Evolutionary conservation across 2,797 vertebrate species (phyloP).

Genomic region (Sphenodon punctatus): DNA sequence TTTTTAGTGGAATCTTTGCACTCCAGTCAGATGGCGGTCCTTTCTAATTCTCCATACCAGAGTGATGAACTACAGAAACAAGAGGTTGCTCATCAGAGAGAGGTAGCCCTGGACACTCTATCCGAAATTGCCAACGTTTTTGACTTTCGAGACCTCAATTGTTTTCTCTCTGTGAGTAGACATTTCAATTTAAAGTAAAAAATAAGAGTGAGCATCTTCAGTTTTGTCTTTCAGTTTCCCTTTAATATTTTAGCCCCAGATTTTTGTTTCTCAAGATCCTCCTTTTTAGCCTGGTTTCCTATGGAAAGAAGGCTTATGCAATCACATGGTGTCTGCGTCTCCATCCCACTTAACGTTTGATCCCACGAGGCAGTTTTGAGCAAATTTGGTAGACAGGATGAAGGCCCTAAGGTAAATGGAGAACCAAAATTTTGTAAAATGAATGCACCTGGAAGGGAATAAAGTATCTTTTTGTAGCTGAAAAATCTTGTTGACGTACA

Average conservation of each 20-base stretch:
- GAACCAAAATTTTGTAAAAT: too few species aligned
- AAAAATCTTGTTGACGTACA: too few species aligned
- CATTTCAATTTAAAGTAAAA: not conserved
- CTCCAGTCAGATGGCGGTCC: conserved; percentile 85
- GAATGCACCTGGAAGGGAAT: too few species aligned
- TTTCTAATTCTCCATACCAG: conserved; percentile 81
- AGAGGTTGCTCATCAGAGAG: conserved; percentile 88
- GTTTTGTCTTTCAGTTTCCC: not conserved
- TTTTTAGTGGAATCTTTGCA: conserved; percentile 97
- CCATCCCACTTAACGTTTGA: too few species aligned
- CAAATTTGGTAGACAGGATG: too few species aligned
- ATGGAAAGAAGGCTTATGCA: too few species aligned
- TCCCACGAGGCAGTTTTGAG: too few species aligned
- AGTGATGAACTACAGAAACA: conserved; percentile 82
- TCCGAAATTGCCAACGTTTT: conserved; percentile 97
- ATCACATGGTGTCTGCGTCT: too few species aligned
- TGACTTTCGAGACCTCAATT: conserved; percentile 96
- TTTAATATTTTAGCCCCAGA: not conserved
- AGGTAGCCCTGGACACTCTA: conserved; percentile 90
- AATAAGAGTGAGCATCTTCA: conserved; percentile 14
- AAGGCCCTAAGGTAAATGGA: too few species aligned
- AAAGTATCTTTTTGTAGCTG: too few species aligned
- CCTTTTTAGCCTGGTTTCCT: too few species aligned
- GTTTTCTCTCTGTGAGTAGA: conserved; percentile 90
- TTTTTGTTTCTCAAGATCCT: not conserved